Evolutionary conservation across 2,888 invertebrate species (phyloP), one percentile per base, ranked within the genome.

Genomic region (Augiades crinisus): DNA sequence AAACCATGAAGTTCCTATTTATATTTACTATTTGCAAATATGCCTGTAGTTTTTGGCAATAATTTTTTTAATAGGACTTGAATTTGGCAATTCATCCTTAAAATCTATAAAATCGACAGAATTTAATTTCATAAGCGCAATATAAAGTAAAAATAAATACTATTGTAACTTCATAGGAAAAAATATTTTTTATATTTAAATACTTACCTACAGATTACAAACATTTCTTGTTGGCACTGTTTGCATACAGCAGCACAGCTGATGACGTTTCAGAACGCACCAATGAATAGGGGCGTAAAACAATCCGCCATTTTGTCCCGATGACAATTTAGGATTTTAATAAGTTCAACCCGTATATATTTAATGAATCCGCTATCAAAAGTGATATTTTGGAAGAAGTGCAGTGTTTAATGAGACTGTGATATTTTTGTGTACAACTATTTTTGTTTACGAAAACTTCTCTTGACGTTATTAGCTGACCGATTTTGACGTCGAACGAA

Each of bases 271-370:
- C 64, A 54, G 80, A 83, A 81, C 78, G 77, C 64, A 72, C 64
- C 69, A 57, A 62, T 27, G 27, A 10, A 27, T 72, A 83, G 86
- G 87, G 87, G 88, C 89, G 88, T 88, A 84, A 83, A 86, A 82
- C 72, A 80, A 77, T 84, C 87, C 86, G 88, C 89, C 89, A 89
- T 89, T 80, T 89, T 89, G 89, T 86, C 73, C 71, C 80, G 75
- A 72, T 78, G 78, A 79, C 71, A 83, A 81, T 80, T 82, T 82
- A 74, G 65, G 72, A 72, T 75, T 78, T 73, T 78, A 74, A 67
- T 75, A 71, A 75, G 70, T 70, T 68, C 69, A 81, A 86, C 78
- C 75, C 67, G 64, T 74, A 68, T 70, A 75, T 74, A 88, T 84
- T 84, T 64, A 70, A 73, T 63, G 73, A 82, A 89, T 89, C 89